Percentiles rank a stretch among this genome's conserved stretches.
Conservation (phyloP, 2,888 invertebrate species). For the Scaptomyza polygonia region DNA sequence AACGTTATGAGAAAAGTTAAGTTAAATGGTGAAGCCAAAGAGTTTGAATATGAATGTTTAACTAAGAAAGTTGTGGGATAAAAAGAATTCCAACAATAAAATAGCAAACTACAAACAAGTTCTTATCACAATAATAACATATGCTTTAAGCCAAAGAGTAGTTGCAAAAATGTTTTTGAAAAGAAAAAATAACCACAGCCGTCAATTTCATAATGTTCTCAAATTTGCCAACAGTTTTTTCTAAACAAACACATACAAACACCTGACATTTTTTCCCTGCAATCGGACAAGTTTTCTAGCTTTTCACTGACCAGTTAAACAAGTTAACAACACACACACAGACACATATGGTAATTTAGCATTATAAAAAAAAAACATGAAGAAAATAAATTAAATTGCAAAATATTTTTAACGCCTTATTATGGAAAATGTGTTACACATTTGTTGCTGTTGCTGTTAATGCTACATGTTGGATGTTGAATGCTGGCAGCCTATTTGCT, state of each 20-base stretch:
- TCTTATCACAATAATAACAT: background rate
- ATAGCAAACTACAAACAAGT: too few relatives aligned
- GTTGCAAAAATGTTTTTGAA: background rate
- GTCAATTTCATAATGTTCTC: conserved; percentile 34
- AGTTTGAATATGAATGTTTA: conserved; percentile 1
- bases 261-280: conserved; percentile 41
- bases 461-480: background rate
- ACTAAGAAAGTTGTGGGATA: background rate
- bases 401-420: conserved; percentile 80
- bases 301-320: conserved; percentile 44
- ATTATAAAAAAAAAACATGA: conserved; percentile 1
- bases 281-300: conserved; percentile 7
- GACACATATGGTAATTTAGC: conserved; percentile 52
- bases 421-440: conserved; percentile 75
- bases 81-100: too few relatives aligned
- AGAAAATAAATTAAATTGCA: conserved; percentile 70
- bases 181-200: too few relatives aligned
- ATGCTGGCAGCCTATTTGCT: conserved; percentile 20
- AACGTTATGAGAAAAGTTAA: conserved; percentile 10
- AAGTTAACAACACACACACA: conserved; percentile 35
- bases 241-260: conserved; percentile 2
- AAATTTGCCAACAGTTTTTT: conserved; percentile 33
- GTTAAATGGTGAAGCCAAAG: background rate
- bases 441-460: conserved; percentile 46
- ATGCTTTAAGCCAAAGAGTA: background rate